Percentiles rank a stretch among this genome's conserved stretches.
phyloP scores from a whole-genome alignment of 2,888 invertebrate genomes.

The Aphodius sticticus region DNA sequence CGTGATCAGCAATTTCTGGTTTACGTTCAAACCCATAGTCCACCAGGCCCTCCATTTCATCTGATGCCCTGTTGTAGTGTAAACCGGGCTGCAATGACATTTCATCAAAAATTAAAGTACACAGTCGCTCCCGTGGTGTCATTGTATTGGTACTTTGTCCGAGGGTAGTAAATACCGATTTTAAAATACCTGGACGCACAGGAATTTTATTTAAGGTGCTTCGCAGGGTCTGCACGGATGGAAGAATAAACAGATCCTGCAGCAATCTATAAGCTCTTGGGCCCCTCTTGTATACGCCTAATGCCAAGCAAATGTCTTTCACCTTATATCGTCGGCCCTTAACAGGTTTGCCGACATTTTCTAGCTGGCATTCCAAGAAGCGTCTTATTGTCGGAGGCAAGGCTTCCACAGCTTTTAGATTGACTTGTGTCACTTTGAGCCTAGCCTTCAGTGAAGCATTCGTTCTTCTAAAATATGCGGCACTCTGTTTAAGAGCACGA shows the following conservation, averaged over 20 bases:
- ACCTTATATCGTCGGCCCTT: slow-evolving; percentile 34
- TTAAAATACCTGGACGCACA: slow-evolving; percentile 36
- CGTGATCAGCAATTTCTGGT: slow-evolving; percentile 37
- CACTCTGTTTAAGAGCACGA: background rate
- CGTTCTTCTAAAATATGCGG: background rate
- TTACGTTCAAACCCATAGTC: slow-evolving; percentile 24
- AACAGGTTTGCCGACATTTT: background rate
- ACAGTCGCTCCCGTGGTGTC: slow-evolving; percentile 24
- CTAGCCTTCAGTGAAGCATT: background rate
- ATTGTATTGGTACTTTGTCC: slow-evolving; percentile 32
- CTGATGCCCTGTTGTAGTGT: slow-evolving; percentile 30
- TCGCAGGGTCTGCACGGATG: slow-evolving; percentile 37
- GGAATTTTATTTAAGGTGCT: slow-evolving; percentile 38
- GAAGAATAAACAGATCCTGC: slow-evolving; percentile 38
- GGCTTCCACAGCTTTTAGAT: background rate
- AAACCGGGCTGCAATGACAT: slow-evolving; percentile 38
- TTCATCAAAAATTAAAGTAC: slow-evolving; percentile 40
- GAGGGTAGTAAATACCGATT: slow-evolving; percentile 35
- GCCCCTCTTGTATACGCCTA: slow-evolving; percentile 39
- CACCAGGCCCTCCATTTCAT: slow-evolving; percentile 30
- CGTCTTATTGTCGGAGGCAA: background rate
- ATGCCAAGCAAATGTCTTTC: slow-evolving; percentile 40
- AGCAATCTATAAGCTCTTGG: slow-evolving; percentile 32
- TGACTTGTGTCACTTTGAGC: background rate
- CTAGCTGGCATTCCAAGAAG: background rate